phyloP scores from a whole-genome alignment of 2,888 invertebrate species.

The Aporophyla lueneburgensis region DNA sequence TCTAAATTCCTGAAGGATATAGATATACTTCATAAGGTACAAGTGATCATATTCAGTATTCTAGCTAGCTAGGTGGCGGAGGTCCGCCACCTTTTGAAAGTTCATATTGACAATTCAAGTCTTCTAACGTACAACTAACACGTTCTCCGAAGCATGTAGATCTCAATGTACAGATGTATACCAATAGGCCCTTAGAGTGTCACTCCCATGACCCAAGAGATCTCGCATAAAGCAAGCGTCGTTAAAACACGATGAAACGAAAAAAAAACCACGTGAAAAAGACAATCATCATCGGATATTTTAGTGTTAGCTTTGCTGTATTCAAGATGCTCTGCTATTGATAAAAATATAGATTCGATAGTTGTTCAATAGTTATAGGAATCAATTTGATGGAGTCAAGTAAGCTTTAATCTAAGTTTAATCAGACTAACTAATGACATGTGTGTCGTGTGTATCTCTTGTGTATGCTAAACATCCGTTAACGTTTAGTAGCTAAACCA shows the following conservation, averaged over 20 bases:
- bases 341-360: slow-evolving; percentile 1
- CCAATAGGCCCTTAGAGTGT: background rate
- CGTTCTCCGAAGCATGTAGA: background rate
- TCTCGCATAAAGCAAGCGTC: background rate
- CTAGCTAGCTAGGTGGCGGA: no score
- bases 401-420: background rate
- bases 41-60: background rate
- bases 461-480: background rate
- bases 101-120: background rate
- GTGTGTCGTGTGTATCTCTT: slow-evolving; percentile 18
- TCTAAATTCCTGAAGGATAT: background rate
- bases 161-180: slow-evolving; percentile 11
- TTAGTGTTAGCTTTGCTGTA: background rate
- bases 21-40: background rate
- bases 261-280: background rate
- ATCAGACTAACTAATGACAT: background rate
- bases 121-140: background rate
- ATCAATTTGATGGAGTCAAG: background rate
- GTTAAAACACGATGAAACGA: background rate
- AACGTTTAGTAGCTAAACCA: background rate
- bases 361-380: background rate
- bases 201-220: no score
- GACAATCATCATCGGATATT: background rate
- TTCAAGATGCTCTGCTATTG: background rate
- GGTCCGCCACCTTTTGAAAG: background rate